Evolutionary conservation across 1,140 invertebrate species (phyloP).

Genomic region (Rhopalosiphum maidis): DNA sequence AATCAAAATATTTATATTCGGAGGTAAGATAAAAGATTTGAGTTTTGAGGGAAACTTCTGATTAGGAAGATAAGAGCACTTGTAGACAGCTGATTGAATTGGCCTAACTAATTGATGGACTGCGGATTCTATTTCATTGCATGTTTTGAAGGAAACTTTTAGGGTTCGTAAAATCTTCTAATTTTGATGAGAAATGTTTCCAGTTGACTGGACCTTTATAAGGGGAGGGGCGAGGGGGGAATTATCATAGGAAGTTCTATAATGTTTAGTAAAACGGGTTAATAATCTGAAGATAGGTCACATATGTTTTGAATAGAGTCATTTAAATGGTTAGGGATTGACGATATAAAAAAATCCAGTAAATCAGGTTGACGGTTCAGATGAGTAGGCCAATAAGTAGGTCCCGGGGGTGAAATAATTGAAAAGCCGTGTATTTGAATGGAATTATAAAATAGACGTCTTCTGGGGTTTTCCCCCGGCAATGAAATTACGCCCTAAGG

Average conservation of each 20-base stretch:
- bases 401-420: background rate
- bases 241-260: background rate
- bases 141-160: background rate
- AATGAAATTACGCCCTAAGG: background rate
- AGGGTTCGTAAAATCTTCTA: background rate
- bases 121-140: background rate
- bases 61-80: background rate
- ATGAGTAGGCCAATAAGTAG: background rate
- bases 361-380: background rate
- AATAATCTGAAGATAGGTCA: background rate
- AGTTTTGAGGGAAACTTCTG: background rate
- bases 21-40: background rate
- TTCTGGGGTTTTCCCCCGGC: background rate
- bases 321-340: background rate
- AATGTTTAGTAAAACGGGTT: background rate
- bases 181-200: background rate
- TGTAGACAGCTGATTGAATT: background rate
- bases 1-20: background rate
- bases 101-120: background rate
- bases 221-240: background rate
- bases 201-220: background rate
- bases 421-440: background rate
- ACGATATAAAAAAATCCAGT: background rate
- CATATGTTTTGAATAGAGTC: background rate
- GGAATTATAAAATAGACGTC: background rate